A percentile compares a stretch with the other conserved stretches of the same genome.
Evolutionary conservation across 2,113 vertebrate species (phyloP).

Genomic region (Drymodes brunneopygia): DNA sequence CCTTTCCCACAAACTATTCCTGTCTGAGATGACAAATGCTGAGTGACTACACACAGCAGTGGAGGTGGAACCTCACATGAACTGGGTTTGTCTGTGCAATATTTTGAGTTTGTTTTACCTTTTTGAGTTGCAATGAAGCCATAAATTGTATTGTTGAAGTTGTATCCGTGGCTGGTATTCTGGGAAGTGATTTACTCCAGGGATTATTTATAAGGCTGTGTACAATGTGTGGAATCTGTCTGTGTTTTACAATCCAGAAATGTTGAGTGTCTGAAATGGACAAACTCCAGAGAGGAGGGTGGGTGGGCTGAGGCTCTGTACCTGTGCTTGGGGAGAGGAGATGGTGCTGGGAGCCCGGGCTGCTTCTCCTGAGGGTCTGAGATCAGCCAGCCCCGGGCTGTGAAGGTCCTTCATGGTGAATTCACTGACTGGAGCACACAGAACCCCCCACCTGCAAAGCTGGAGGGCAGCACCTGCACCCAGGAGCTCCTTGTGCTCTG

Average conservation of each 20-base stretch:
- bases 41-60: background rate
- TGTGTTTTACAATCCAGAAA: background rate
- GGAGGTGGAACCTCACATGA: background rate
- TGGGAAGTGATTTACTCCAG: background rate
- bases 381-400: accelerated
- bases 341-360: background rate
- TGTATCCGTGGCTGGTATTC: background rate
- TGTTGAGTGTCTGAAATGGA: background rate
- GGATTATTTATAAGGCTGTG: background rate
- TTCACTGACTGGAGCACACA: accelerated
- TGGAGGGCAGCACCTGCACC: accelerated
- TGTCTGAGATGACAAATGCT: background rate
- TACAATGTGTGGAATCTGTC: background rate
- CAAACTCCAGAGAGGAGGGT: background rate
- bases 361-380: background rate
- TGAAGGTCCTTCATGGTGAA: accelerated
- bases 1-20: background rate
- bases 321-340: background rate
- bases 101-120: background rate
- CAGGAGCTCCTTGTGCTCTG: background rate
- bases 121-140: background rate
- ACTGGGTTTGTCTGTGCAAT: constrained; percentile 36
- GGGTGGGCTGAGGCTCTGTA: background rate
- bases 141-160: background rate
- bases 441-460: accelerated